Evolutionary conservation across 2,113 vertebrate species (phyloP).

Genomic region (Gasterosteus aculeatus): DNA sequence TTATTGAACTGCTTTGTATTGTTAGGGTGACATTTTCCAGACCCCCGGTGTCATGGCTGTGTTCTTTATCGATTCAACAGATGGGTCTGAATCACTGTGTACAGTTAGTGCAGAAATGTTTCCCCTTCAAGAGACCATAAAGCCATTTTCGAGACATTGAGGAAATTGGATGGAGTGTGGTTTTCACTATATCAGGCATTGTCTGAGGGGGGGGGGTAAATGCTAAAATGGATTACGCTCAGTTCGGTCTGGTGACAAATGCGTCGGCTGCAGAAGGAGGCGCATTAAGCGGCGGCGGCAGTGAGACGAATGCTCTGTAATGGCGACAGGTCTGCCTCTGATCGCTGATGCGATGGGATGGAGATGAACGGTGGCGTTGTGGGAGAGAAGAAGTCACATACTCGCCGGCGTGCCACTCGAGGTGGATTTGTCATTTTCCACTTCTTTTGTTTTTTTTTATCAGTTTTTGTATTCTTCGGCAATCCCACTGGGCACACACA

Average conservation of each 20-base stretch:
- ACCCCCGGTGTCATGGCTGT: constrained; percentile 16
- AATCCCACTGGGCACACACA: constrained; percentile 32
- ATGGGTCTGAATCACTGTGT: constrained; percentile 7
- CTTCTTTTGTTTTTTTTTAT: constrained; percentile 33
- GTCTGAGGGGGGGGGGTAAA: neutral
- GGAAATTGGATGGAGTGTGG: constrained; percentile 6
- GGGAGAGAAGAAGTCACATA: constrained; percentile 34
- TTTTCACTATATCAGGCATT: constrained; percentile 14
- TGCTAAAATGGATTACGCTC: constrained; percentile 35
- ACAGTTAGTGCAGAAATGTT: constrained; percentile 2
- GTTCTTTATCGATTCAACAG: constrained; percentile 41
- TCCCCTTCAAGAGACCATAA: constrained; percentile 19
- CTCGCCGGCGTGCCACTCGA: constrained; percentile 27
- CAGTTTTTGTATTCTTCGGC: constrained; percentile 43
- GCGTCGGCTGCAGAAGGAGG: constrained; percentile 45
- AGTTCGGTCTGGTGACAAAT: constrained; percentile 50
- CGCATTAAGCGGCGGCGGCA: constrained; percentile 17
- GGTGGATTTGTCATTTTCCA: constrained; percentile 47
- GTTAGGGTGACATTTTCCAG: constrained; percentile 17
- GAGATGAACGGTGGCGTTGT: constrained; percentile 52
- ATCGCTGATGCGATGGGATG: constrained; percentile 59
- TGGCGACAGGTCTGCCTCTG: constrained; percentile 54
- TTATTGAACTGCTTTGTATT: constrained; percentile 7
- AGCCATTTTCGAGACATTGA: constrained; percentile 4
- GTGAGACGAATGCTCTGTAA: constrained; percentile 46